phyloP scores from a whole-genome alignment of 2,797 vertebrate species.

The Kryptopterus vitreolus region DNA sequence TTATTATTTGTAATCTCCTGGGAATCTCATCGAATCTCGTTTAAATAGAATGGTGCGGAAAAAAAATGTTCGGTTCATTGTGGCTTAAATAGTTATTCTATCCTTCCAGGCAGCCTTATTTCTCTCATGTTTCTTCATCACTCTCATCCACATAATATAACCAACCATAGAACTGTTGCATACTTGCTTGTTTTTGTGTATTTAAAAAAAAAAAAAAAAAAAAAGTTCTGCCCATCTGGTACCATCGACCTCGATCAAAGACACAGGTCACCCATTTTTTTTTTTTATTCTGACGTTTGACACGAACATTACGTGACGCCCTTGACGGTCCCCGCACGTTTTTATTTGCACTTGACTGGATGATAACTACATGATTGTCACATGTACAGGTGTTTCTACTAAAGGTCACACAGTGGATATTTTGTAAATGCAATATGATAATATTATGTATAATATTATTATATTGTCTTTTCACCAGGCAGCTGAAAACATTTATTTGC shows the following conservation, averaged over 20 bases:
- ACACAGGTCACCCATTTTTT: too few species aligned
- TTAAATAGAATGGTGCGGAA: too few species aligned
- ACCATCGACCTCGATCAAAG: too few species aligned
- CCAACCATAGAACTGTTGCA: background rate
- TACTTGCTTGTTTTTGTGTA: background rate
- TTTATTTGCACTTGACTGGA: too few species aligned
- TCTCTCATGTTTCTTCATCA: background rate
- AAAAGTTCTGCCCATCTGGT: too few species aligned
- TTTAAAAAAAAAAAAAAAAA: too few species aligned
- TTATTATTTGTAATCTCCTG: background rate
- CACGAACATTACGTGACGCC: too few species aligned
- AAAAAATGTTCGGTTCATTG: background rate
- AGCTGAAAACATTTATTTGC: conserved; percentile 25
- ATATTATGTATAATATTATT: background rate
- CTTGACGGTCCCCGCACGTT: too few species aligned
- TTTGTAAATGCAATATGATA: background rate
- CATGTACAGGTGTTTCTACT: too few species aligned
- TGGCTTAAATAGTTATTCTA: background rate
- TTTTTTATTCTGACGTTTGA: too few species aligned
- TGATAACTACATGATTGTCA: too few species aligned
- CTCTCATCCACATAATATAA: background rate
- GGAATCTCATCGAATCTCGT: background rate
- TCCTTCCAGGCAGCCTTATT: background rate
- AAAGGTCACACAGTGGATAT: too few species aligned
- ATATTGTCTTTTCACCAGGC: background rate